Base-by-base conservation (phyloP, 1,140 invertebrate species). In the Drosophila parabipectinata region DNA sequence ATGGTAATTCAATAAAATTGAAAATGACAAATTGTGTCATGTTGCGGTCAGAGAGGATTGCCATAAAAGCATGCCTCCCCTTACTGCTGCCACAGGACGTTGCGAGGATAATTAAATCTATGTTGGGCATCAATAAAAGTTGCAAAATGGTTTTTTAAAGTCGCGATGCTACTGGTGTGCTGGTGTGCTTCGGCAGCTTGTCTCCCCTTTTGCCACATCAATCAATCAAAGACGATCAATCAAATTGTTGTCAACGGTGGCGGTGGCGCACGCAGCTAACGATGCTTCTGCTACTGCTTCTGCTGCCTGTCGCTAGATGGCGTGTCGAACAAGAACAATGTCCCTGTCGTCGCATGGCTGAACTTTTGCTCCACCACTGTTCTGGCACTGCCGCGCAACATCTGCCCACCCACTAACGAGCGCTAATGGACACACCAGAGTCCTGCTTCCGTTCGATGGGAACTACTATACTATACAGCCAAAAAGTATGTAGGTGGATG, bases 1-100 rank as follows among this genome's bases (percentile, higher is more conserved):
- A 83, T 87, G 84, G 83, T 83, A 88, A 87, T 88, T 88, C 83
- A 88, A 88, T 88, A 88, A 88, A 88, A 88, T 89, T 89, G 76
- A 89, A 88, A 88, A 89, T 88, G 83, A 88, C 83, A 88, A 88
- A 88, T 88, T 88, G 79, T 89, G 79, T 88, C 79, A 79, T 88
- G 84, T 79, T 87, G 83, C 76, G 83, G 83, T 88, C 74, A 80
- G 44, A 7, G 50, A 58, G 68, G 44, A 72, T 76, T 71, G 74
- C 45, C 56, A 62, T 30, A 28, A 58, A 44, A 37, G 26, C 26
- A 5, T 7, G 26, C n/a, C n/a, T n/a, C n/a, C 30, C 63, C 56
- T 69, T 69, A 51, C 18, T 34, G 47, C 9, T 30, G 28, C 32
- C 32, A 21, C 21, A 21, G 21, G 21, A 37, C 34, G 34, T n/a